These are phyloP conservation scores for Fistularia tabacaria DNA, from an alignment of 2,797 vertebrate genomes.

Conservation along the genomic window DNA sequence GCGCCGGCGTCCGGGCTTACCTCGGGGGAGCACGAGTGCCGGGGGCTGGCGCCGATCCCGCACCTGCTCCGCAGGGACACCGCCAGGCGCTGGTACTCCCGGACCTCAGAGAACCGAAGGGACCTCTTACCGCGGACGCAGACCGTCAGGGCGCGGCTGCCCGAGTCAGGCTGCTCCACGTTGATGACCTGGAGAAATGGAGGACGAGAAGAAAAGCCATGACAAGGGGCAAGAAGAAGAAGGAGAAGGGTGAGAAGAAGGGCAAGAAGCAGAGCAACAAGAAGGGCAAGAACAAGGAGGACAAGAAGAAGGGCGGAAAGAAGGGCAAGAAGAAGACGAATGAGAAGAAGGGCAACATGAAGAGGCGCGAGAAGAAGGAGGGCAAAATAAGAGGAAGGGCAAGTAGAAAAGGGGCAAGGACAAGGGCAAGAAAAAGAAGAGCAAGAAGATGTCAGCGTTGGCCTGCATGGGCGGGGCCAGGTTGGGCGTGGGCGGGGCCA, in stretches of 20 bases:
- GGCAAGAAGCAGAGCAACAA: too few species aligned
- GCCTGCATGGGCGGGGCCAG: background rate
- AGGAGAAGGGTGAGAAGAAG: too few species aligned
- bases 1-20: slow-evolving; percentile 56
- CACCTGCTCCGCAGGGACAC: slow-evolving; percentile 80
- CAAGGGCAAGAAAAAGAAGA: too few species aligned
- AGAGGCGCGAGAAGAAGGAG: too few species aligned
- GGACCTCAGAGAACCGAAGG: slow-evolving; percentile 89
- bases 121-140: slow-evolving; percentile 87
- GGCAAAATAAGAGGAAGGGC: too few species aligned
- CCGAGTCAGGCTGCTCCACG: slow-evolving; percentile 80
- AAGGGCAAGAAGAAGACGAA: too few species aligned
- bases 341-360: too few species aligned
- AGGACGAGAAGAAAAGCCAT: too few species aligned
- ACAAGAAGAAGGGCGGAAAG: too few species aligned
- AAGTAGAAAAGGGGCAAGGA: too few species aligned
- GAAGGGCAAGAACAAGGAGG: too few species aligned
- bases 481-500: background rate
- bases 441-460: slow-evolving; percentile 1
- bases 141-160: slow-evolving; percentile 81
- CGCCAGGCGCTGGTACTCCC: slow-evolving; percentile 85
- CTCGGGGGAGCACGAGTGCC: slow-evolving; percentile 74
- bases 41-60: slow-evolving; percentile 76
- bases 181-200: slow-evolving; percentile 85
- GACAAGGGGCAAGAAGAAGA: too few species aligned